phyloP scores from a whole-genome alignment of 2,888 invertebrate species.

The Microplitis deprimator region DNA sequence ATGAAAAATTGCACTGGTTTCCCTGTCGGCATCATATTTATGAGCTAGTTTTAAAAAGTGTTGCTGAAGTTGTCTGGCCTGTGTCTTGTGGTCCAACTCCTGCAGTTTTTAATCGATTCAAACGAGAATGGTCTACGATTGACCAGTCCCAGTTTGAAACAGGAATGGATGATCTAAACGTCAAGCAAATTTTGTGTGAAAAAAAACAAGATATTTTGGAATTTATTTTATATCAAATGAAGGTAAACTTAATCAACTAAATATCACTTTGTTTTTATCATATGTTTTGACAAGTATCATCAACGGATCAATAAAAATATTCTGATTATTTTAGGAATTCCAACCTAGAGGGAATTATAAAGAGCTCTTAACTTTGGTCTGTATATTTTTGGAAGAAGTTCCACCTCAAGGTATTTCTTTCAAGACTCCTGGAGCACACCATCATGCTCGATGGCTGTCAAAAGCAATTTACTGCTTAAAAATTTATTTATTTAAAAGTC shows the following conservation, averaged over 20 bases:
- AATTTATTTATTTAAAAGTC: conserved; percentile 53
- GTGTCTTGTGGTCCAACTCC: too few species aligned
- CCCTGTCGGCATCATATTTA: too few species aligned
- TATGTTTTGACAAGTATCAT: background rate
- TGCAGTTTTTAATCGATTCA: too few species aligned
- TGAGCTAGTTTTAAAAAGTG: too few species aligned
- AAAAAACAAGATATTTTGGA: too few species aligned
- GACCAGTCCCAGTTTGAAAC: too few species aligned
- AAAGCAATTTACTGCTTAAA: conserved; percentile 56
- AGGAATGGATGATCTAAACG: too few species aligned
- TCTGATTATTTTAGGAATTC: conserved; percentile 3
- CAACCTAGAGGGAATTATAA: conserved; percentile 51
- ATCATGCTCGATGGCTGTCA: conserved; percentile 59
- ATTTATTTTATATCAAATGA: too few species aligned
- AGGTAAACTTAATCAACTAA: background rate
- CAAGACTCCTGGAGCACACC: conserved; percentile 51
- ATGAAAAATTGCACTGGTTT: too few species aligned
- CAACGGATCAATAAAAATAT: background rate
- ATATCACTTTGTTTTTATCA: background rate
- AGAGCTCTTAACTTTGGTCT: conserved; percentile 51
- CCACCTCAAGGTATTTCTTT: conserved; percentile 36
- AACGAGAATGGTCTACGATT: too few species aligned
- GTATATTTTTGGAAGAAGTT: conserved; percentile 50
- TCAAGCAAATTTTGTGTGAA: too few species aligned
- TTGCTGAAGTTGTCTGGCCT: too few species aligned